These are phyloP conservation scores for Meleagris gallopavo DNA, from an alignment of 2,113 vertebrate genomes.

Conservation along the genomic window DNA sequence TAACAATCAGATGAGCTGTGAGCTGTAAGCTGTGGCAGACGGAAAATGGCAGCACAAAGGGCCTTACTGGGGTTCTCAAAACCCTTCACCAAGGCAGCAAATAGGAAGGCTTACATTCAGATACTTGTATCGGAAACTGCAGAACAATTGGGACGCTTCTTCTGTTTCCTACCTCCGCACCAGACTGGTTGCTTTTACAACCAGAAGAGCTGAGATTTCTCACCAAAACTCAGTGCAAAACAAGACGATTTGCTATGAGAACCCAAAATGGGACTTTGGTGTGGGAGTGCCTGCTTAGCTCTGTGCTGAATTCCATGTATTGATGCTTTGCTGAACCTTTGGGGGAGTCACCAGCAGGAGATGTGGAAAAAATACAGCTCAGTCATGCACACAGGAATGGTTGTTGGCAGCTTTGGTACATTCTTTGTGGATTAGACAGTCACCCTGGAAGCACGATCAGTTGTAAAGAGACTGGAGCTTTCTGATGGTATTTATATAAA, in stretches of 20 bases:
- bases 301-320: not conserved
- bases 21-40: constrained; percentile 42
- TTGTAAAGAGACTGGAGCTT: not conserved
- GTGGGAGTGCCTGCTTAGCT: not conserved
- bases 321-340: not conserved
- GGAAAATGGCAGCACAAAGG: constrained; percentile 60
- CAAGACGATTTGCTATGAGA: not conserved
- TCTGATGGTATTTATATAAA: not conserved
- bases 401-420: not conserved
- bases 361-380: not conserved
- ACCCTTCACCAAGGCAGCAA: constrained; percentile 9
- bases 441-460: not conserved
- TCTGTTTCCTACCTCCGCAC: not conserved
- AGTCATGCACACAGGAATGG: not conserved
- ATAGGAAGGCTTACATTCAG: not conserved
- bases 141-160: not conserved
- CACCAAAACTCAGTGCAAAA: not conserved
- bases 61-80: constrained; percentile 11
- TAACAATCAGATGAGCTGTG: constrained; percentile 48
- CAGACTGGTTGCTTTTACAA: not conserved
- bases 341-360: not conserved
- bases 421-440: not conserved
- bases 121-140: not conserved
- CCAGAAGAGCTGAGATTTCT: not conserved
- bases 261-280: not conserved